Conservation (phyloP, 2,888 invertebrate genomes). For the Phoenoteleia sp. region DNA sequence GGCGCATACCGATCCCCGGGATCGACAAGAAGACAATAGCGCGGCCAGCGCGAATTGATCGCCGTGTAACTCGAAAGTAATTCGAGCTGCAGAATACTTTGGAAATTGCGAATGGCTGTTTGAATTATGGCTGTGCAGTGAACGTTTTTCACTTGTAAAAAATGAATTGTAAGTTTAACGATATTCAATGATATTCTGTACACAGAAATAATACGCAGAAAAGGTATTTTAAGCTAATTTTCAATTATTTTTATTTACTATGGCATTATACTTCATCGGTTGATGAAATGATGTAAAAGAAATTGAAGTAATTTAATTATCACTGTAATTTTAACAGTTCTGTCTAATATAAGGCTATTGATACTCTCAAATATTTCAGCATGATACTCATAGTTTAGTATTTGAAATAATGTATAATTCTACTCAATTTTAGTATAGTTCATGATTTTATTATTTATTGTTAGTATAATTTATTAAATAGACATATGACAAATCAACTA, state of each 20-base stretch:
- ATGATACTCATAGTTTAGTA: no score
- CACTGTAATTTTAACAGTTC: neutral
- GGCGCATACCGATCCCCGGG: constrained; percentile 55
- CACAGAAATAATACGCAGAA: constrained; percentile 4
- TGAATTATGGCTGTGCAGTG: constrained; percentile 58
- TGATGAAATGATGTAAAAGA: neutral
- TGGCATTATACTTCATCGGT: neutral
- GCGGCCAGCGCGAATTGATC: constrained; percentile 59
- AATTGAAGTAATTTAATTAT: neutral
- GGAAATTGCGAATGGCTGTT: constrained; percentile 58
- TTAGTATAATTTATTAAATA: no score
- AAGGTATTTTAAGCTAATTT: neutral
- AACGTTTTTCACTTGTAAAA: constrained; percentile 45
- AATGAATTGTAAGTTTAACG: constrained; percentile 50
- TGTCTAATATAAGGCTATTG: no score
- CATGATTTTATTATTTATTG: no score
- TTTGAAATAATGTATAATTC: no score
- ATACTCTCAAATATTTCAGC: no score
- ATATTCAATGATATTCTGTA: constrained; percentile 55
- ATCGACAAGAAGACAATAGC: constrained; percentile 67
- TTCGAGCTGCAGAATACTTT: constrained; percentile 53
- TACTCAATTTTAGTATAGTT: no score
- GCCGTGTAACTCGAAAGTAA: constrained; percentile 58
- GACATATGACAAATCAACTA: no score
- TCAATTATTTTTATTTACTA: neutral